Evolutionary conservation across 2,797 vertebrate species (phyloP).

Genomic region (Tenualosa ilisha): DNA sequence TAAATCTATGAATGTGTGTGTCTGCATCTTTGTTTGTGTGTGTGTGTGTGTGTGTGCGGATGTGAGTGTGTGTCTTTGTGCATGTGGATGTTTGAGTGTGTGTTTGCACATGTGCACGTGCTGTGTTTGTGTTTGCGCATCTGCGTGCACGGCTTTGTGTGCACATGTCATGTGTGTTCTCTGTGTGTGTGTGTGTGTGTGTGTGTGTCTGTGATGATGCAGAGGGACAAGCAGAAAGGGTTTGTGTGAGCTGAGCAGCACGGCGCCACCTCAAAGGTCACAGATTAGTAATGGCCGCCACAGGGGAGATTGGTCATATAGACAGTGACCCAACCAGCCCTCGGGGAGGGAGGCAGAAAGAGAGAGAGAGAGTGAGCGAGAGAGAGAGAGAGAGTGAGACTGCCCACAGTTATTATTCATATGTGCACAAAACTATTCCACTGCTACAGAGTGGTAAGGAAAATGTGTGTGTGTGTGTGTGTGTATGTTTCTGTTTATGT

Average conservation of each 20-base stretch:
- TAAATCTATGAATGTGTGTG: not conserved
- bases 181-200: conserved; percentile 2
- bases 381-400: not conserved
- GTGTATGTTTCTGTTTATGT: not conserved
- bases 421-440: conserved; percentile 28
- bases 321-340: conserved; percentile 46
- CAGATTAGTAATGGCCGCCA: conserved; percentile 44
- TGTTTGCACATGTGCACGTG: not conserved
- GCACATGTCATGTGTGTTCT: not conserved
- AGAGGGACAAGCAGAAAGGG: not conserved
- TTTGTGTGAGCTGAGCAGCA: not conserved
- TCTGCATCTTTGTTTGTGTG: not conserved
- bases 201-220: not conserved
- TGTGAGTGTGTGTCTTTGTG: not conserved
- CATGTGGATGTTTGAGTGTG: not conserved
- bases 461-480: not conserved
- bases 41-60: not conserved
- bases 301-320: conserved; percentile 42
- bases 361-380: conserved; percentile 15
- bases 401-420: not conserved
- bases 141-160: not conserved
- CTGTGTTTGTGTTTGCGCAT: not conserved
- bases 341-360: not conserved
- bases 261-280: conserved; percentile 45
- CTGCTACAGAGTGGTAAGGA: not conserved